Conservation (phyloP, 2,797 vertebrate species). For the Crenichthys baileyi region DNA sequence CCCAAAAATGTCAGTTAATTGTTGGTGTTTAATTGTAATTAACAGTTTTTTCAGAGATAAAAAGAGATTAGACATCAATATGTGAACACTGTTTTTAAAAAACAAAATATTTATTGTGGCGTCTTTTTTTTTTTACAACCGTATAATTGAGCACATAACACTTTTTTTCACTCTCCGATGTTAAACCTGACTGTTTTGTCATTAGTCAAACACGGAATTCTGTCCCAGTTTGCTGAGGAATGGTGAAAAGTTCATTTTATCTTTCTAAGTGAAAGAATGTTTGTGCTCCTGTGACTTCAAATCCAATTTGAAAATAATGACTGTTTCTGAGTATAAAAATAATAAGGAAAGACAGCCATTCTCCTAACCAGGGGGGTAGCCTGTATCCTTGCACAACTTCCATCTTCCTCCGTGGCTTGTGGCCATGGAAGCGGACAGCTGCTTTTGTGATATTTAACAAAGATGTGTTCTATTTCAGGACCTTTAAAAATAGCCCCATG, state of each 20-base stretch:
- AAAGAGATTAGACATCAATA: too few species aligned
- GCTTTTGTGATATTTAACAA: neutral
- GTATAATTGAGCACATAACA: too few species aligned
- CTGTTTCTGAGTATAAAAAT: neutral
- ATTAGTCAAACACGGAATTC: neutral
- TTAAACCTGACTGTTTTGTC: too few species aligned
- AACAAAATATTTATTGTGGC: too few species aligned
- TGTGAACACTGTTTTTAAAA: too few species aligned
- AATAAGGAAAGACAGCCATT: constrained; percentile 2
- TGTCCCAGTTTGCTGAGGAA: neutral
- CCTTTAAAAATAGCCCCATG: constrained; percentile 8
- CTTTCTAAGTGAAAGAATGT: neutral
- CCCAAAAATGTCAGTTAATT: too few species aligned
- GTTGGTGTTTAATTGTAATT: too few species aligned
- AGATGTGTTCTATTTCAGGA: constrained; percentile 7
- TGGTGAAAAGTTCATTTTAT: neutral
- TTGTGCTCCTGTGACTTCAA: constrained; percentile 10
- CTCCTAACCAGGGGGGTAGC: neutral
- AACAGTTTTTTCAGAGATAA: too few species aligned
- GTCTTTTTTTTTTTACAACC: too few species aligned
- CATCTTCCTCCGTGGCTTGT: neutral
- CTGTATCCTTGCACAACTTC: neutral
- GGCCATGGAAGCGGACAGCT: neutral
- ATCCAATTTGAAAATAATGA: neutral
- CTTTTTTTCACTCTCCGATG: too few species aligned